Evolutionary conservation across 2,888 invertebrate genomes (phyloP).

Genomic region (Drosophila conformis): DNA sequence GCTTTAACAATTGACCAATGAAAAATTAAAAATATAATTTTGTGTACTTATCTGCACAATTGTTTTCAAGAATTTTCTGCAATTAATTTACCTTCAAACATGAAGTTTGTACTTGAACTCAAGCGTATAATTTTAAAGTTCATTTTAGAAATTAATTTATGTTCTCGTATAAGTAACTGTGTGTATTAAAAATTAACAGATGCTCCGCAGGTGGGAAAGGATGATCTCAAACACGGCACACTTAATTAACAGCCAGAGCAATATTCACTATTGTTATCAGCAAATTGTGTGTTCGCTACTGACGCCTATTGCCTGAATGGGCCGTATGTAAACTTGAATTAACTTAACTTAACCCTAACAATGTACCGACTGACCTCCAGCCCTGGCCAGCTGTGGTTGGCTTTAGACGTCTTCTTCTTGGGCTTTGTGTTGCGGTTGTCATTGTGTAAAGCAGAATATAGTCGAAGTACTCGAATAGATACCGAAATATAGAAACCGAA

Average conservation of each 20-base stretch:
- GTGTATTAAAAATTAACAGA: slow-evolving; percentile 43
- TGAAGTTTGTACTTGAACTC: slow-evolving; percentile 69
- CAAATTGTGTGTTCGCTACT: slow-evolving; percentile 13
- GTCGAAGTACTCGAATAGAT: slow-evolving; percentile 46
- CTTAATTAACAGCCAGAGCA: slow-evolving; percentile 53
- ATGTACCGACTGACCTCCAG: slow-evolving; percentile 64
- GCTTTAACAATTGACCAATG: slow-evolving; percentile 39
- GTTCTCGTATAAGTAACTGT: neutral
- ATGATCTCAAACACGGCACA: slow-evolving; percentile 18
- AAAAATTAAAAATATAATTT: slow-evolving; percentile 4
- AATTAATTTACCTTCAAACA: slow-evolving; percentile 58
- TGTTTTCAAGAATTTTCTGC: slow-evolving; percentile 53
- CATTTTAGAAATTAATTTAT: slow-evolving; percentile 48
- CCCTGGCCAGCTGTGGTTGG: slow-evolving; percentile 49
- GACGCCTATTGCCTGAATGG: slow-evolving; percentile 17
- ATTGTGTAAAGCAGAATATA: slow-evolving; percentile 66
- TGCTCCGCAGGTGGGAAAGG: slow-evolving; percentile 22
- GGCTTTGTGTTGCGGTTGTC: slow-evolving; percentile 49
- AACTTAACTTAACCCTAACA: slow-evolving; percentile 58
- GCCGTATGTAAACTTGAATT: slow-evolving; percentile 71
- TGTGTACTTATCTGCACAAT: slow-evolving; percentile 28
- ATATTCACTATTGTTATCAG: slow-evolving; percentile 46
- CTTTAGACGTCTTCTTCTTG: slow-evolving; percentile 38
- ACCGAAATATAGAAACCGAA: slow-evolving; percentile 44
- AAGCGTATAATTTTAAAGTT: slow-evolving; percentile 50